Evolutionary conservation across 35 echinoderm and acorn worm species (phyloP).

Genomic region (Apostichopus californicus): DNA sequence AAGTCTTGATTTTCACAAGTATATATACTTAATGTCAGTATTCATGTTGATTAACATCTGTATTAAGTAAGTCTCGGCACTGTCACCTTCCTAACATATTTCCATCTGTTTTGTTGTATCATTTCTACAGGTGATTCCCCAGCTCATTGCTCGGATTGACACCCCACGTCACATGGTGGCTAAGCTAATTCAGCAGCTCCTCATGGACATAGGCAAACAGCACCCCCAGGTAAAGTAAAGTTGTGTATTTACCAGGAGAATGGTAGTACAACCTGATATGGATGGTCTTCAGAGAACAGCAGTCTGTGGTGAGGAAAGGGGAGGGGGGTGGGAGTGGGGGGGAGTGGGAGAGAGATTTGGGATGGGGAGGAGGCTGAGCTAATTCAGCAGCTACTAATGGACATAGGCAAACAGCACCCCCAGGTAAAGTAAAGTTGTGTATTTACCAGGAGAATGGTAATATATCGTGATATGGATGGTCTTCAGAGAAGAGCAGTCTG

Average conservation of each 20-base stretch:
- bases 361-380: slow-evolving; percentile 68
- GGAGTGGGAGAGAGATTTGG: too few relatives aligned
- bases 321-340: too few relatives aligned
- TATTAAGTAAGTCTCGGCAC: neutral
- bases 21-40: neutral
- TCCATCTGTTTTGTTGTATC: too few relatives aligned
- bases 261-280: too few relatives aligned
- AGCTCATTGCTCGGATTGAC: slow-evolving; percentile 95
- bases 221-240: slow-evolving; percentile 87
- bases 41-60: neutral
- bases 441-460: too few relatives aligned
- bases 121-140: slow-evolving; percentile 83
- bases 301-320: too few relatives aligned
- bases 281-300: too few relatives aligned
- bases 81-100: too few relatives aligned
- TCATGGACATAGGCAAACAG: slow-evolving; percentile 98
- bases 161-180: slow-evolving; percentile 94
- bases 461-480: too few relatives aligned
- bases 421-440: slow-evolving; percentile 59
- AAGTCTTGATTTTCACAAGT: too few relatives aligned
- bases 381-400: slow-evolving; percentile 91
- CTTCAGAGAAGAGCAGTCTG: neutral
- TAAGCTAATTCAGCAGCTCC: slow-evolving; percentile 86
- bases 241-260: too few relatives aligned
- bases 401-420: slow-evolving; percentile 99